Evolutionary conservation across 2,888 invertebrate genomes (phyloP), one percentile per base, ranked within the genome.

Genomic region (Campaea margaritaria): DNA sequence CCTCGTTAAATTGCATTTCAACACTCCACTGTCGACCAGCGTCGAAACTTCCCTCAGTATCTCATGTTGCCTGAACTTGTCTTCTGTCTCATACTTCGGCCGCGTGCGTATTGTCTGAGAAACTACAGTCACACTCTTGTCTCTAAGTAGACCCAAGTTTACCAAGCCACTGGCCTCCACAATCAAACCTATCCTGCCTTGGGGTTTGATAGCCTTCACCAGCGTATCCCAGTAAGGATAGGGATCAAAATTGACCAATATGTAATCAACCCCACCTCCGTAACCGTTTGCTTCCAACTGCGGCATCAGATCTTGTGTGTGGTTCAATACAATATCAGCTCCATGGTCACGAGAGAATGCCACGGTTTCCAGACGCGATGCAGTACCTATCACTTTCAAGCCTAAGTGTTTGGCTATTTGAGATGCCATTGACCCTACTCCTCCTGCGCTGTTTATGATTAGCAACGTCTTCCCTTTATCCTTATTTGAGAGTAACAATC

Each of bases 371-470:
- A 77, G 73, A 0, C 90, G 75, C 3, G 91, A 89, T 4, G 86
- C 89, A 2, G 91, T 91, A 10, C 91, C 91, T 43, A 91, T 89
- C 0, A 91, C 89, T 58, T 75, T 84, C 0, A 91, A 74, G 0
- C 89, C 89, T 12, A 86, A 68, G 60, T 85, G 79, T 61, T 83
- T 87, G 0, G 82, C 88, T 9, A 91, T 60, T 63, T 91, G 91
- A 14, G 86, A 80, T 9, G 91, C 90, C 0, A 91, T 72, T 5
- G 89, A 84, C 0, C 91, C 91, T 0, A 91, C 91, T 21, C 91
- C 91, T 0, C 91, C 91, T 0, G 84, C 87, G 64, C 91, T 91
- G 56, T 91, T 91, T 43, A 91, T 85, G 27, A 91, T 79, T 46
- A 91, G 70, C 9, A 91, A 65, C 16, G 84, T 73, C 65, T 86